Conservation (phyloP, 2,888 invertebrate species). For the Eremobia ochroleuca region DNA sequence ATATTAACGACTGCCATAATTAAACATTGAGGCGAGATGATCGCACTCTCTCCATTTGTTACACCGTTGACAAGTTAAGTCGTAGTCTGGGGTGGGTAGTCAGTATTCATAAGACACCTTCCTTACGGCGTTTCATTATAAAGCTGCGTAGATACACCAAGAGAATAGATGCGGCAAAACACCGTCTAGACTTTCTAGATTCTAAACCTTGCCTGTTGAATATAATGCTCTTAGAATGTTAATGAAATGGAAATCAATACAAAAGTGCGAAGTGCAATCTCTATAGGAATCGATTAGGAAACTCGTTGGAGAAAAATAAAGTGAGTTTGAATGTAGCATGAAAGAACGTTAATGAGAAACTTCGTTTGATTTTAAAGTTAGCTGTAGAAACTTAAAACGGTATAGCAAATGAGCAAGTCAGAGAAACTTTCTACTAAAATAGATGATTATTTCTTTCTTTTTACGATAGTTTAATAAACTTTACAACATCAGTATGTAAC, state of each 20-base stretch:
- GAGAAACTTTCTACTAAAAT: slow-evolving; percentile 9
- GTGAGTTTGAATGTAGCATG: slow-evolving; percentile 43
- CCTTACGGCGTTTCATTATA: slow-evolving; percentile 73
- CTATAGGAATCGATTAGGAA: slow-evolving; percentile 62
- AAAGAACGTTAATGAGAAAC: slow-evolving; percentile 58
- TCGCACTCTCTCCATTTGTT: slow-evolving; percentile 82
- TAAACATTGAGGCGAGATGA: slow-evolving; percentile 80
- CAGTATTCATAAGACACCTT: slow-evolving; percentile 89
- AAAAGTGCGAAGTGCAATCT: slow-evolving; percentile 59
- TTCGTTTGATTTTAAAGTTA: slow-evolving; percentile 47
- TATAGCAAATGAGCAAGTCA: slow-evolving; percentile 24
- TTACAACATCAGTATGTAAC: not conserved
- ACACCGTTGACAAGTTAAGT: slow-evolving; percentile 88
- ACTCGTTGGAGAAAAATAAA: slow-evolving; percentile 58
- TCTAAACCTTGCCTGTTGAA: slow-evolving; percentile 50
- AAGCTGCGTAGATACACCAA: slow-evolving; percentile 70
- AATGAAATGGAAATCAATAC: slow-evolving; percentile 68
- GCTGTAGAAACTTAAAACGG: slow-evolving; percentile 27
- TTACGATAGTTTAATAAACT: not conserved
- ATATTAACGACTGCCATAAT: slow-evolving; percentile 73
- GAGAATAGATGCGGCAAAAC: slow-evolving; percentile 69
- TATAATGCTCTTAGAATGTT: slow-evolving; percentile 69
- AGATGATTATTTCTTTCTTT: slow-evolving; percentile 22
- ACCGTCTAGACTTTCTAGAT: slow-evolving; percentile 71
- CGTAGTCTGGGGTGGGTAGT: slow-evolving; percentile 79